Conservation (phyloP, 2,797 vertebrate species). For the Helicolenus hilgendorfi region DNA sequence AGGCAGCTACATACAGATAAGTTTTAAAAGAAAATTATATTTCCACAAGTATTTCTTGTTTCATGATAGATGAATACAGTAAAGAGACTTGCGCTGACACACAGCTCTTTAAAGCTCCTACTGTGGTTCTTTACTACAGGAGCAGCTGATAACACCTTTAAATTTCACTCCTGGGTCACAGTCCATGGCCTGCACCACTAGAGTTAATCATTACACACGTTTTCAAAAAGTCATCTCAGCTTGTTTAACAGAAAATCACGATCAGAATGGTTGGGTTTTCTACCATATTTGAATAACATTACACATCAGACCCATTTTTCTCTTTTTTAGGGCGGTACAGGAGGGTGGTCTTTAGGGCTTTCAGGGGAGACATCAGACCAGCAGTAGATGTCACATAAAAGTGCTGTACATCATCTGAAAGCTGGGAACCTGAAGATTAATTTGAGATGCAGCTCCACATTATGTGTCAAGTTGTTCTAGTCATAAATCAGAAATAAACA, state of each 20-base stretch:
- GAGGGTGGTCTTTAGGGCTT: too few relatives aligned
- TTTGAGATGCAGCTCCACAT: too few relatives aligned
- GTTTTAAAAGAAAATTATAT: neutral
- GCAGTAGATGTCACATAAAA: too few relatives aligned
- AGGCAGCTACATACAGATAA: neutral
- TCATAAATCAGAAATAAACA: too few relatives aligned
- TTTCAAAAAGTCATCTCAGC: slow-evolving; percentile 30
- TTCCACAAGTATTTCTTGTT: neutral
- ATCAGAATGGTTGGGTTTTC: neutral
- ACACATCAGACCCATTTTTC: neutral
- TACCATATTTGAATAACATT: neutral
- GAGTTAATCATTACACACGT: slow-evolving; percentile 80
- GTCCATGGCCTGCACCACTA: slow-evolving; percentile 63
- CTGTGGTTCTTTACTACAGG: slow-evolving; percentile 35
- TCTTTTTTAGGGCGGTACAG: rapidly evolving
- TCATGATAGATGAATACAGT: neutral
- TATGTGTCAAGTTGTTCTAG: too few relatives aligned
- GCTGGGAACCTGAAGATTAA: too few relatives aligned
- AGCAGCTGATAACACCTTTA: slow-evolving; percentile 70
- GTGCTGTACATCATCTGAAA: too few relatives aligned
- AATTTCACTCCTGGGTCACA: slow-evolving; percentile 77
- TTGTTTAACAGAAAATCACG: slow-evolving; percentile 4
- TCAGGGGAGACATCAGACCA: too few relatives aligned
- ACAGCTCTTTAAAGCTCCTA: slow-evolving; percentile 20
- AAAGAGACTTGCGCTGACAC: slow-evolving; percentile 3